Evolutionary conservation across 2,113 vertebrate genomes (phyloP).

Genomic region (Nyctereutes procyonoides): DNA sequence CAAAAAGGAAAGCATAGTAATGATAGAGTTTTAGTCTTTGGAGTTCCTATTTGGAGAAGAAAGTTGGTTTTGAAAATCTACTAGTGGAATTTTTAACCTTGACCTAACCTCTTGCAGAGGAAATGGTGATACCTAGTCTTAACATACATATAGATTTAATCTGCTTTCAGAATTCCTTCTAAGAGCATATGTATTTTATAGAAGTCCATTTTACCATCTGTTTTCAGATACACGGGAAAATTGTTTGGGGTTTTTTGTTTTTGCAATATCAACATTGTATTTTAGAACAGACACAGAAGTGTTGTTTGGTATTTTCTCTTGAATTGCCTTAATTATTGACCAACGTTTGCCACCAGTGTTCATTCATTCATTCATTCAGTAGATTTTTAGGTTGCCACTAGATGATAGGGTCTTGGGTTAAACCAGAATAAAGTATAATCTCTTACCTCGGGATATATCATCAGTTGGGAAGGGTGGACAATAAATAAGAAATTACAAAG

Average conservation of each 20-base stretch:
- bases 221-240: not conserved
- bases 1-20: not conserved
- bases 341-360: not conserved
- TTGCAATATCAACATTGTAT: not conserved
- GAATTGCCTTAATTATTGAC: not conserved
- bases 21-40: not conserved
- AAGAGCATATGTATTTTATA: not conserved
- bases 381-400: not conserved
- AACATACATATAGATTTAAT: not conserved
- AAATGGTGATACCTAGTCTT: not conserved
- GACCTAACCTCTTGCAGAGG: not conserved
- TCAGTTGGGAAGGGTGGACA: not conserved
- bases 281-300: constrained; percentile 47
- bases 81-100: not conserved
- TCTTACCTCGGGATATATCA: not conserved
- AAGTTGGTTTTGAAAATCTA: not conserved
- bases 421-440: not conserved
- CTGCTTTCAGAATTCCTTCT: constrained; percentile 20
- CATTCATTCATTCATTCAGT: not conserved
- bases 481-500: not conserved
- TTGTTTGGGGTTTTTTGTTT: not conserved
- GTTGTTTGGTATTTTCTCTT: constrained; percentile 18
- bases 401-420: not conserved
- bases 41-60: not conserved
- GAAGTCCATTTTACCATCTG: not conserved